Base-by-base conservation (phyloP, 2,888 invertebrate species). In the Scaptomyza flava region DNA sequence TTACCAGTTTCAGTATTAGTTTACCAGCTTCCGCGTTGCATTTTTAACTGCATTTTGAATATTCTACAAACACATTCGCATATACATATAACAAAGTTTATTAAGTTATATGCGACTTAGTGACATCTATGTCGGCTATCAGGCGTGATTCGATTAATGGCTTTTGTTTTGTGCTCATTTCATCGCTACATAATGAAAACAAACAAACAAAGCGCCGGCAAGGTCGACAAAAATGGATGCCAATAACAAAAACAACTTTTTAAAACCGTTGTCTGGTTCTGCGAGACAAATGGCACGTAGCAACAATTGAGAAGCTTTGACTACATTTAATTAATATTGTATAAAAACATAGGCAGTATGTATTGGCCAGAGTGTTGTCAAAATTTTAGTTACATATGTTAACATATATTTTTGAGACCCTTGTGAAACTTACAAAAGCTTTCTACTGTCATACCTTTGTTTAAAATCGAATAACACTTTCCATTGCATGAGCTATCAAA, bases 241-340 rank as follows among this genome's bases (percentile, higher is more conserved):
- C 48, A 61, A 58, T 27, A 62, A 70, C 51, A 62, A 33, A 30
- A 63, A 75, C 50, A 56, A 51, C 33, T 38, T 58, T 50, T 71
- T 74, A 74, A 59, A 76, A 56, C 53, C 56, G 60, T 51, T 36
- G 48, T 30, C 43, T 52, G 52, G 65, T 58, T 54, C 48, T 63
- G 61, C 78, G 61, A 65, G 83, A 67, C 81, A 74, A 86, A 66
- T 65, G 66, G 79, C 82, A 82, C 82, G 82, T 82, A 82, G 87
- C 87, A 81, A 84, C 87, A 72, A 63, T 58, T 71, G 63, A 43
- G 57, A 47, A 36, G n/a, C 62, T 68, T 68, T 69, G 81, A 68
- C 72, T 71, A 67, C 75, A 72, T 69, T 77, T 80, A 70, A 67
- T n/a, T 2, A 20, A 72, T 43, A 65, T 38, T 12, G 42, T 70